Evolutionary conservation across 1,140 invertebrate genomes (phyloP), one percentile per base, ranked within the genome.

Genomic region (Meteorus sp.): DNA sequence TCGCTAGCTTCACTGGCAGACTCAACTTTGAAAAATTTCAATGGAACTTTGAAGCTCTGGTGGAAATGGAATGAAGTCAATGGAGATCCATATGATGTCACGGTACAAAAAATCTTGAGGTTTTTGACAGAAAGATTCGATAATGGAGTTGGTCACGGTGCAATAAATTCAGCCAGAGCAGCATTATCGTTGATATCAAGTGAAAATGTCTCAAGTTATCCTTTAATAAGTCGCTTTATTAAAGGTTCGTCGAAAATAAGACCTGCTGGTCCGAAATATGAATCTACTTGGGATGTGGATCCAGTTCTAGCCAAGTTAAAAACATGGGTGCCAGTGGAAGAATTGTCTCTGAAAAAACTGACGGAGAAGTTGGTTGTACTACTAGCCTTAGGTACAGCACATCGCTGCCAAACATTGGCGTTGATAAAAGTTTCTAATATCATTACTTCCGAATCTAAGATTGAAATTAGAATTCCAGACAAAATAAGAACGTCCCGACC

Each of bases 241-340:
- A n/a, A n/a, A n/a, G n/a, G n/a, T n/a, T n/a, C n/a, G n/a, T n/a
- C n/a, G n/a, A n/a, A n/a, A n/a, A n/a, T n/a, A n/a, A n/a, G 23
- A 4, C 64, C 66, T 8, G n/a, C 60, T 0, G 50, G 51, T 25
- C 66, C 66, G 9, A 57, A 61, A 51, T 70, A 70, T 55, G 29
- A 62, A 13, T 6, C 35, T 7, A 67, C 57, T 0, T 68, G 66
- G 66, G 62, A 70, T 37, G 53, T 55, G 1, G 15, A 8, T 13
- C 35, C 37, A 6, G 37, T 55, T 20, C 23, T 43, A 22, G 15
- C 20, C 1, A n/a, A 23, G 9, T 22, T 55, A n/a, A 13, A 25
- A 5, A 11, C 22, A 5, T 37, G 17, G 33, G 35, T 41, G n/a
- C 55, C 55, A 13, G 11, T 48, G n/a, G 27, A 57, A 19, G 13